These are phyloP conservation scores for Bryconaethiops microstoma DNA, from an alignment of 2,797 vertebrate genomes.

Conservation along the genomic window DNA sequence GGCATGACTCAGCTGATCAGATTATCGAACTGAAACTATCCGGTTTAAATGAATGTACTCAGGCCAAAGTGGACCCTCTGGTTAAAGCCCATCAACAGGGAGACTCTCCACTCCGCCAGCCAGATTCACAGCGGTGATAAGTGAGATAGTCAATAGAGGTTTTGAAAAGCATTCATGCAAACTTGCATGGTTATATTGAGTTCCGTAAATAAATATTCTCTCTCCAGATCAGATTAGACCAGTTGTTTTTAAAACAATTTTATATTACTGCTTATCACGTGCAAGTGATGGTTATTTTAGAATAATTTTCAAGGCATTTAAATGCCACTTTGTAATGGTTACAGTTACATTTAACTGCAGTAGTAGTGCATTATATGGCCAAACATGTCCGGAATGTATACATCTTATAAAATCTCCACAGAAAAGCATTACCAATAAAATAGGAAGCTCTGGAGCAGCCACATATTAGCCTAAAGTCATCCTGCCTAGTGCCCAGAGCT, in stretches of 20 bases:
- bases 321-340: too few relatives aligned
- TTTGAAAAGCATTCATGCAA: constrained; percentile 7
- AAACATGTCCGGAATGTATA: too few relatives aligned
- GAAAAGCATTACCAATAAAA: too few relatives aligned
- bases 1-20: background rate
- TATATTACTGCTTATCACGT: too few relatives aligned
- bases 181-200: background rate
- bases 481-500: too few relatives aligned
- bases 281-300: too few relatives aligned
- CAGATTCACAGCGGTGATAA: background rate
- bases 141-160: background rate
- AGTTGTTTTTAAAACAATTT: background rate
- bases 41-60: background rate
- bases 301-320: too few relatives aligned
- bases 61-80: background rate
- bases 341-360: too few relatives aligned
- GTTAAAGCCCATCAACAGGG: background rate
- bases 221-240: background rate
- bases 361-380: too few relatives aligned
- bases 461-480: too few relatives aligned
- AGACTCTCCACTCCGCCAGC: background rate
- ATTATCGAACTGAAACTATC: background rate
- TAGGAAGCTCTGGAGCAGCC: too few relatives aligned
- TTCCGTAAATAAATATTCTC: background rate
- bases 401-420: too few relatives aligned